phyloP scores from a whole-genome alignment of 2,888 invertebrate species.

The Tineola bisselliella region DNA sequence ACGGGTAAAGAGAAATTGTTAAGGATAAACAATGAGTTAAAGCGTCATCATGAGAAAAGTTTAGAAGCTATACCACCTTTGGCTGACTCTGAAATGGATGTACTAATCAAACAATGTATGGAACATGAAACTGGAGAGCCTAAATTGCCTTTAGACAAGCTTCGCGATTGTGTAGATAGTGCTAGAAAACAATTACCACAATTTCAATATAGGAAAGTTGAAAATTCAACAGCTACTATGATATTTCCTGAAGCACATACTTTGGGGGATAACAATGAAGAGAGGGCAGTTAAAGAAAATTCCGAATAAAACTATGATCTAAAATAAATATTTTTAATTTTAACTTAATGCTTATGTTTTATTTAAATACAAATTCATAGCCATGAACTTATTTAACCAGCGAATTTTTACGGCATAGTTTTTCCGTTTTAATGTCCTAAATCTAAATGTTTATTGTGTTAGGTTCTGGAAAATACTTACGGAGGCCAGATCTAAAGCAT shows the following conservation, averaged over 20 bases:
- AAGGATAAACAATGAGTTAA: constrained; percentile 45
- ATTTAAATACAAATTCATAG: no score
- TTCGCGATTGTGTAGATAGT: constrained; percentile 42
- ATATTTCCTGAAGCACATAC: constrained; percentile 38
- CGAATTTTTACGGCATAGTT: no score
- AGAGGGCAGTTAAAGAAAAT: neutral
- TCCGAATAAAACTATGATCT: neutral
- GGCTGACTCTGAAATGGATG: constrained; percentile 35
- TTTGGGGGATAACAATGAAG: neutral
- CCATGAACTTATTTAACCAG: no score
- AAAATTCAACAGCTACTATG: constrained; percentile 44
- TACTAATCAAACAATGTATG: constrained; percentile 37
- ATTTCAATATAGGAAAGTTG: constrained; percentile 44
- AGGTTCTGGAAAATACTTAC: constrained; percentile 48
- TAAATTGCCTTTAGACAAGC: constrained; percentile 27
- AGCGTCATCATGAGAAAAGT: constrained; percentile 39
- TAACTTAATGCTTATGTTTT: neutral
- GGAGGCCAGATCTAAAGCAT: constrained; percentile 33
- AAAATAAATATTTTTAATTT: neutral
- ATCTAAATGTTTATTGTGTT: neutral
- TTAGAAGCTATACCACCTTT: constrained; percentile 33
- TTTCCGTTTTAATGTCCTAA: no score
- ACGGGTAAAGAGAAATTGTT: constrained; percentile 45
- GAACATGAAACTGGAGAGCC: constrained; percentile 20
- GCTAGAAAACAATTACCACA: constrained; percentile 47